Base-by-base conservation (phyloP, 2,797 vertebrate genomes). In the Sebastes paucispinis region DNA sequence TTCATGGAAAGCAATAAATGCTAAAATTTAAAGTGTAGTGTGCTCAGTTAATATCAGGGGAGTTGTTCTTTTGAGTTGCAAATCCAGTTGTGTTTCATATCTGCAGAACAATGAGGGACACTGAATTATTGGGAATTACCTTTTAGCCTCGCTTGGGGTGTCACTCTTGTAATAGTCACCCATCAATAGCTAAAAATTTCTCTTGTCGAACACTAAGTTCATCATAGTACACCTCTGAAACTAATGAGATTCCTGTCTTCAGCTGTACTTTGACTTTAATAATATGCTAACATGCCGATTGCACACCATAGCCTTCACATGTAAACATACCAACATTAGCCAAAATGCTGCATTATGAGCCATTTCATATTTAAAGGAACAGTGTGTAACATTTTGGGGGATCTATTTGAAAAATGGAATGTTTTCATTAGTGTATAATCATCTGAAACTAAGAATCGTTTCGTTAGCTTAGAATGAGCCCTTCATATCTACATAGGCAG, bases 1-100 rank as follows among this genome's bases (percentile, higher is more conserved):
- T 98, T 98, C 96, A 96, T 97, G 96, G 96, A 96, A 98, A 98
- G 97, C 97, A 98, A 98, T 98, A 98, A 98, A 98, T 96, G 96
- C 95, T 96, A 94, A 97, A 95, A 82, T 94, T 95, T 94, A 89
- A 91, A 67, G 25, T 79, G 64, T 57, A 50, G 24, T 31, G 13
- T 79, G 77, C 55, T 85, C 82, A 59, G 58, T 92, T 85, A 72
- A 67, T 89, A 65, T 85, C 22, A 62, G 32, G 9, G 6, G 29
- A 77, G 14, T 67, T 78, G 3, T 75, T 86, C 24, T 25, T 72
- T 72, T 6, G 13, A 20, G 14, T 57, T 73, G 12, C 24, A 64
- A 32, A 74, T 36, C 39, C 29, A 43, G 9, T 27, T 29, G 52
- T 67, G 25, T 62, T 55, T 55, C 4, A 59, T 29, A 16, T 12